Evolutionary conservation across 2,797 vertebrate genomes (phyloP), one percentile per base, ranked within the genome.

Genomic region (Myotis myotis): DNA sequence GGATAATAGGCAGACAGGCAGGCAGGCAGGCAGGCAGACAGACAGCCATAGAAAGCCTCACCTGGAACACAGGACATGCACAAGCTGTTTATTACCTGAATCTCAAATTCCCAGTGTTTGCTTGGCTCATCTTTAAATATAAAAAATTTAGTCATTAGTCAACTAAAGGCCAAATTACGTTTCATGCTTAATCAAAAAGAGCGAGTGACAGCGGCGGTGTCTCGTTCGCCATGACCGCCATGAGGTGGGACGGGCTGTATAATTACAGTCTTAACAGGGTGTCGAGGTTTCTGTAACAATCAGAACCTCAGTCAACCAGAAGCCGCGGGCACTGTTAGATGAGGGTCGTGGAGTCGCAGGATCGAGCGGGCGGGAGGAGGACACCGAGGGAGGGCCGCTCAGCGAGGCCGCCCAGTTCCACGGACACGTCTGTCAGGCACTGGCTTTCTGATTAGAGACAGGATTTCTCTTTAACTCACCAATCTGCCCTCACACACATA

Each of bases 201-300:
- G 55, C 44, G n/a, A 23, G 64, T 33, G n/a, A 91, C 53, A 76
- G 91, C 70, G 55, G 44, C n/a, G 64, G 84, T 20, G 70, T 76
- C 66, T 68, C 23, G n/a, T 89, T 41, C 41, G 92, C 84, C 83
- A 33, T 51, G 28, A 66, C 5, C 87, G 83, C 93, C 93, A 49
- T n/a, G 74, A 95, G 89, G 6, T 22, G 30, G 71, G 75, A 81
- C 41, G 22, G 30, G 72, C 87, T 95, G 86, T 17, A 66, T 89
- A 96, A 96, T 96, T 93, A 95, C n/a, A 91, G 38, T 72, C 89
- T 82, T 89, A 74, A 96, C 10, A 64, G 64, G 76, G 89, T 86
- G 47, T 66, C 78, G 78, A 38, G 47, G 76, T 90, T 82, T 95
- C 82, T 41, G 15, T 53, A 92, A 93, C 78, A 96, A 83, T 93